Percentiles rank a stretch among this genome's conserved stretches.
phyloP scores from a whole-genome alignment of 2,113 vertebrate genomes.

The Callocephalon fimbriatum region DNA sequence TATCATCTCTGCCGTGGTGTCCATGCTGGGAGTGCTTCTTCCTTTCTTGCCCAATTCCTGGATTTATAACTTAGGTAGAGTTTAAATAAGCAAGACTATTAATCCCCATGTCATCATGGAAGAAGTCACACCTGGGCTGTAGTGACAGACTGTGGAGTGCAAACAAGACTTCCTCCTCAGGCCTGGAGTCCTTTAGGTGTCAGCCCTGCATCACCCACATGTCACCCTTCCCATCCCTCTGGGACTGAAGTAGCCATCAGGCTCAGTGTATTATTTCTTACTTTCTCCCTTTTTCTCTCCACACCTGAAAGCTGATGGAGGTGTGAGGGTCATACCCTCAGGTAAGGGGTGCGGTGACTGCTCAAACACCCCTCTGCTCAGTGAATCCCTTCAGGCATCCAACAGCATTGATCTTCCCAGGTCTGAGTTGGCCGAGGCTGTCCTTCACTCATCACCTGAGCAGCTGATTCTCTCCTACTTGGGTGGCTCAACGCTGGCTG shows the following conservation, averaged over 20 bases:
- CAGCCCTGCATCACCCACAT: not conserved
- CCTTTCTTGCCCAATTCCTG: not conserved
- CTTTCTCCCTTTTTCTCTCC: not conserved
- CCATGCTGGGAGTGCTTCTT: not conserved
- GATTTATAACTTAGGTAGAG: not conserved
- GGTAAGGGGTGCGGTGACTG: not conserved
- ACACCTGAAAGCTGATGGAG: not conserved
- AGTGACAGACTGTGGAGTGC: not conserved
- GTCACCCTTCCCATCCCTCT: not conserved
- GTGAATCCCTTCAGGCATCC: not conserved
- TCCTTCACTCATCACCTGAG: not conserved
- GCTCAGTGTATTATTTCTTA: not conserved
- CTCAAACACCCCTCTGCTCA: not conserved
- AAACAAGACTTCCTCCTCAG: not conserved
- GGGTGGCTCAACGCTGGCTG: not conserved
- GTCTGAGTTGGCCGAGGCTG: not conserved
- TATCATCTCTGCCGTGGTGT: not conserved
- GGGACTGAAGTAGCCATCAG: not conserved
- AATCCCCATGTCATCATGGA: not conserved
- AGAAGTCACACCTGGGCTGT: not conserved
- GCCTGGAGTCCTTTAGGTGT: not conserved
- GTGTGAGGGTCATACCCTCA: too few relatives aligned
- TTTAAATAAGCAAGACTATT: not conserved
- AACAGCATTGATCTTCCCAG: not conserved
- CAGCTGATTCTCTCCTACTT: not conserved